A percentile compares a stretch with the other conserved stretches of the same genome.
Conservation (phyloP, 2,888 invertebrate genomes). For the Fragum sueziense region DNA sequence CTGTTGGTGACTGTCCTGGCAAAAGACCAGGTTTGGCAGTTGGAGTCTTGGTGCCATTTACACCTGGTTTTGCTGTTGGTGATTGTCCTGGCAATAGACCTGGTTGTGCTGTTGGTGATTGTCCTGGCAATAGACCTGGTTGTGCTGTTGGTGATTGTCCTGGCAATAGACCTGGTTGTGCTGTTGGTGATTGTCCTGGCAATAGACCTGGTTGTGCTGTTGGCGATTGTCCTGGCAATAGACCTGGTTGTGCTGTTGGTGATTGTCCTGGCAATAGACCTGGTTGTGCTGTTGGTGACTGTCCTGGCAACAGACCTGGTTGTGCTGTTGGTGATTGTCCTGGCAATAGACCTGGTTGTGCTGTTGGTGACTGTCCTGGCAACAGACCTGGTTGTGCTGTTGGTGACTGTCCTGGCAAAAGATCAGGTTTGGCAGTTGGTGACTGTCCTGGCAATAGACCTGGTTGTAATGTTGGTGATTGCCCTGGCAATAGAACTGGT, state of each 20-base stretch:
- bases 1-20: slow-evolving; percentile 36
- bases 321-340: slow-evolving; percentile 47
- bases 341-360: slow-evolving; percentile 25
- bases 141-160: slow-evolving; percentile 41
- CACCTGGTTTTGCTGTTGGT: slow-evolving; percentile 47
- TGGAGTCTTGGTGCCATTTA: slow-evolving; percentile 30
- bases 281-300: slow-evolving; percentile 50
- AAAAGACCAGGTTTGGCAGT: slow-evolving; percentile 33
- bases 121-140: slow-evolving; percentile 23
- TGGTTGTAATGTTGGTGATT: slow-evolving; percentile 37
- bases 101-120: slow-evolving; percentile 49
- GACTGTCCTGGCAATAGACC: slow-evolving; percentile 25
- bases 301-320: slow-evolving; percentile 42
- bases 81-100: slow-evolving; percentile 22
- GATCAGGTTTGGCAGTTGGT: slow-evolving; percentile 46
- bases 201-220: slow-evolving; percentile 40
- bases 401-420: slow-evolving; percentile 33
- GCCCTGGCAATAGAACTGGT: slow-evolving; percentile 53
- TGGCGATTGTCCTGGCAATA: slow-evolving; percentile 38
- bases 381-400: slow-evolving; percentile 30
- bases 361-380: slow-evolving; percentile 37
- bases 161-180: slow-evolving; percentile 28
- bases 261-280: slow-evolving; percentile 33
- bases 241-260: slow-evolving; percentile 40
- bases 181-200: slow-evolving; percentile 43